phyloP scores from a whole-genome alignment of 2,113 vertebrate species.

The Peromyscus leucopus region DNA sequence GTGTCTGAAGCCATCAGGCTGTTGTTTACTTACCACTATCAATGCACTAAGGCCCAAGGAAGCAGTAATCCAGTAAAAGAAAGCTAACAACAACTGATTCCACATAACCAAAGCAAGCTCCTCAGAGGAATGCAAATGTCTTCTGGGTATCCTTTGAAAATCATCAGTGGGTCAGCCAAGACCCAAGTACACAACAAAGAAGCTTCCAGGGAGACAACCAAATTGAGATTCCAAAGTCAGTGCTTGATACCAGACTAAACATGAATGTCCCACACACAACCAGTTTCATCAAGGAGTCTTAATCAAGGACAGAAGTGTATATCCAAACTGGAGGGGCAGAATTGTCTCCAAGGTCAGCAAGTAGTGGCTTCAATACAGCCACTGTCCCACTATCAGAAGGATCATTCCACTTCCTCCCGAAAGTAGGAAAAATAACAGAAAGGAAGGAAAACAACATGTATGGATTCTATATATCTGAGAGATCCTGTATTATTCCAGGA shows the following conservation, averaged over 20 bases:
- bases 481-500: not conserved
- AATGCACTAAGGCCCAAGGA: not conserved
- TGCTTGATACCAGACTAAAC: not conserved
- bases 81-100: accelerated
- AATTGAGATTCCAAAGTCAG: not conserved
- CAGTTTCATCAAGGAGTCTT: not conserved
- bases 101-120: accelerated
- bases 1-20: not conserved
- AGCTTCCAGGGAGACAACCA: not conserved
- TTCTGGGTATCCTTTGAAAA: not conserved
- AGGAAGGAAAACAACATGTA: not conserved
- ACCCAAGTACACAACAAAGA: not conserved
- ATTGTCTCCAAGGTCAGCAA: not conserved
- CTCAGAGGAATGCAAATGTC: not conserved
- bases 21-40: not conserved
- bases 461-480: not conserved
- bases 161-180: not conserved
- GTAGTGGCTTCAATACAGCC: not conserved
- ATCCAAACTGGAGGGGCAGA: not conserved
- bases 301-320: not conserved
- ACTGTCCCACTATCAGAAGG: not conserved
- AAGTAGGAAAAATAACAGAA: not conserved
- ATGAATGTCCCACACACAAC: accelerated
- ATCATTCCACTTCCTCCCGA: too few species aligned
- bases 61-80: not conserved